These are phyloP conservation scores for Pterostichus madidus DNA, from an alignment of 2,888 invertebrate genomes.

Conservation along the genomic window DNA sequence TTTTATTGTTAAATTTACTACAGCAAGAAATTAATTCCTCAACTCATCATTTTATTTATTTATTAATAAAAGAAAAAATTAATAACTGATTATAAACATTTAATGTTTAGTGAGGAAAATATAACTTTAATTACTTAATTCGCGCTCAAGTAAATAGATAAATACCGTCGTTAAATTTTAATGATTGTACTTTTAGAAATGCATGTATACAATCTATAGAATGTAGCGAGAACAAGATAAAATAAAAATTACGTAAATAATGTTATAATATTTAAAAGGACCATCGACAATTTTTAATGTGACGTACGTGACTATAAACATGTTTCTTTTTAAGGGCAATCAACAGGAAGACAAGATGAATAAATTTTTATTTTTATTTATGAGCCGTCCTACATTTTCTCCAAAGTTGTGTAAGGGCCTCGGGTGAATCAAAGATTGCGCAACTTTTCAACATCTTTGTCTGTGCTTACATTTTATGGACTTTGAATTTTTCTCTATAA, in stretches of 20 bases:
- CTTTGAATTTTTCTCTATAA: neutral
- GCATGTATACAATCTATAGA: no score
- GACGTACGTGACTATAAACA: neutral
- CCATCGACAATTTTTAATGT: neutral
- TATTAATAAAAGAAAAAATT: no score
- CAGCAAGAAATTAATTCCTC: no score
- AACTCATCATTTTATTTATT: no score
- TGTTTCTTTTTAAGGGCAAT: conserved; percentile 10
- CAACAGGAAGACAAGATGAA: neutral
- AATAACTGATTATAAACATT: neutral
- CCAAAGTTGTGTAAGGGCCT: conserved; percentile 11
- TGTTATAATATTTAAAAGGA: conserved; percentile 20
- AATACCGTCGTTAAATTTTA: neutral
- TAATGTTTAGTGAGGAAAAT: neutral
- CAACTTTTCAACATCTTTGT: neutral
- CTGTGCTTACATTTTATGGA: no score
- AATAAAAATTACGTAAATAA: neutral
- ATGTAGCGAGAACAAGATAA: no score
- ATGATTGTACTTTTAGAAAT: no score
- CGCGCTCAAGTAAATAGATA: neutral
- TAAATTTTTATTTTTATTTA: neutral
- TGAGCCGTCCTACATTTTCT: neutral
- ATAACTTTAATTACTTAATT: neutral
- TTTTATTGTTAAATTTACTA: no score
- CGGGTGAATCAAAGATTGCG: neutral